A percentile compares a stretch with the other conserved stretches of the same genome.
These are phyloP conservation scores for Spilogale gracilis DNA, from an alignment of 2,113 vertebrate species.

Conservation along the genomic window DNA sequence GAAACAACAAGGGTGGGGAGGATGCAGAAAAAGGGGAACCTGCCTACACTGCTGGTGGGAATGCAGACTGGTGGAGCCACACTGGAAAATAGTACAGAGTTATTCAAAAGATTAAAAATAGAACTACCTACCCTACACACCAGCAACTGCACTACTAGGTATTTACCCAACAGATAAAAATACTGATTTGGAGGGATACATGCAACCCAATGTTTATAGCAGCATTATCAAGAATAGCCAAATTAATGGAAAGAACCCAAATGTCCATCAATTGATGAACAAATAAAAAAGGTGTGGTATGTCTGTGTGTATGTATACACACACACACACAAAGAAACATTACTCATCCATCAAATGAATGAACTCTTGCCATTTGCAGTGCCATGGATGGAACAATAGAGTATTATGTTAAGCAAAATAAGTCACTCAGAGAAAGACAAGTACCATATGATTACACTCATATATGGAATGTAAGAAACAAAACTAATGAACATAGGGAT, in stretches of 20 bases:
- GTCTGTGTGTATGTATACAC: too few relatives aligned
- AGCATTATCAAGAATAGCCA: not conserved
- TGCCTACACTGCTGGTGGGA: not conserved
- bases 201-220: not conserved
- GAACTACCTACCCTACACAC: not conserved
- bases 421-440: not conserved
- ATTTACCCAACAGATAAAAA: not conserved
- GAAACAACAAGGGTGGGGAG: not conserved
- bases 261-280: not conserved
- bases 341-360: not conserved
- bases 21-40: too few relatives aligned
- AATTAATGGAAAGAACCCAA: not conserved
- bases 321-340: too few relatives aligned
- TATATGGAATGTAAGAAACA: not conserved
- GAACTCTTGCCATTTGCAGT: not conserved
- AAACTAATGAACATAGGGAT: not conserved
- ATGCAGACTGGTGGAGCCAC: not conserved
- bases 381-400: not conserved
- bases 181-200: not conserved
- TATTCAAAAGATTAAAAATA: not conserved
- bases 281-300: not conserved
- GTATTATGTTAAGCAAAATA: not conserved
- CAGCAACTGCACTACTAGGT: not conserved
- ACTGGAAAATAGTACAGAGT: not conserved
- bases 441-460: not conserved